Evolutionary conservation across 2,113 vertebrate genomes (phyloP), one percentile per base, ranked within the genome.

Genomic region (Hymenochirus boettgeri): DNA sequence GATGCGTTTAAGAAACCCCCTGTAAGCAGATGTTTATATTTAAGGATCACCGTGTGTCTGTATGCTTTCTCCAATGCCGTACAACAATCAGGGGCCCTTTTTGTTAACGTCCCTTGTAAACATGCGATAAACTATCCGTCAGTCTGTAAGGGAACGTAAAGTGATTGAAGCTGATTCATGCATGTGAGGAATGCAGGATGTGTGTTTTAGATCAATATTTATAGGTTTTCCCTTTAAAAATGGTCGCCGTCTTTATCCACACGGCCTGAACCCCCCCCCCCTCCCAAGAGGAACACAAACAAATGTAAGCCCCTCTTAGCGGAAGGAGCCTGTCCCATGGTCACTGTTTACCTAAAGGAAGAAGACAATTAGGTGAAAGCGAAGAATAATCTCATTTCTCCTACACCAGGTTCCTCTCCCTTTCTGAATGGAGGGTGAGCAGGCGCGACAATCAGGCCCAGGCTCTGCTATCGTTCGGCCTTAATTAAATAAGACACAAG

Each of bases 401-500:
- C 85, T 82, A 81, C 82, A n/a, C n/a, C n/a, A n/a, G n/a, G 87
- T 82, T 84, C 85, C 85, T 86, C 84, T 83, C 85, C 82, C 82
- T 84, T 85, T 81, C 82, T 78, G 83, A 82, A 83, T 82, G 83
- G 85, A 83, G 75, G 83, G 82, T 84, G 81, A 81, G 76, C 81
- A 85, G 83, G 80, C 24, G 79, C 80, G 79, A 82, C 87, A 89
- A 89, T 89, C 86, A 85, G 83, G 78, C 79, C 76, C 73, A 73
- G 74, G 85, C 82, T 79, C 83, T 85, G 88, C 85, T 90, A 88
- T 89, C 87, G 82, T 82, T 87, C 86, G 86, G 85, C 88, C 90
- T 93, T 97, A 96, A 97, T 96, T 93, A 86, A 88, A 91, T 91
- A 86, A 85, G 93, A 93, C 91, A 76, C 88, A 89, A 89, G 89